Percentiles rank a stretch among this genome's conserved stretches.
Evolutionary conservation across 2,888 invertebrate genomes (phyloP).

Genomic region (Calameuta idolon): DNA sequence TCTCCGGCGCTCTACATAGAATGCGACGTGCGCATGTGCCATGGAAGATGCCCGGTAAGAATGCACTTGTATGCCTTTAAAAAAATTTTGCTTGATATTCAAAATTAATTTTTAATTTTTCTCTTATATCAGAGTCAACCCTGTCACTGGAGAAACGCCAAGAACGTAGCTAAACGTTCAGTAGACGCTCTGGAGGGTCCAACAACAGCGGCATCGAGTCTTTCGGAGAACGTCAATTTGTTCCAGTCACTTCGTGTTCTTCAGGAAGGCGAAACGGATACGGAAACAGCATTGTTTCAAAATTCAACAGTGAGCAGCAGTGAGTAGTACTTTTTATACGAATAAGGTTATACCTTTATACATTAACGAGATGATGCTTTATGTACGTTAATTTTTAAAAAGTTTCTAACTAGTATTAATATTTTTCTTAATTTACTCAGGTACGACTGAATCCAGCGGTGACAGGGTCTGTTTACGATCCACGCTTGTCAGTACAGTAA

Average conservation of each 20-base stretch:
- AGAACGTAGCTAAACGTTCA: conserved; percentile 82
- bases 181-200: conserved; percentile 67
- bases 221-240: conserved; percentile 90
- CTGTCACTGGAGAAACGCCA: conserved; percentile 92
- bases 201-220: conserved; percentile 64
- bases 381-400: no score
- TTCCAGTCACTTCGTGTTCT: conserved; percentile 90
- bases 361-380: no score
- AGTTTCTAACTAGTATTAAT: background rate
- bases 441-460: conserved; percentile 29
- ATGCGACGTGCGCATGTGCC: conserved; percentile 96
- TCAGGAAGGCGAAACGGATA: conserved; percentile 85
- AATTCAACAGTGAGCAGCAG: conserved; percentile 53
- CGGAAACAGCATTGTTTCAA: conserved; percentile 66
- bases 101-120: background rate
- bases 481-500: conserved; percentile 75
- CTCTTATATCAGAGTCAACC: conserved; percentile 81
- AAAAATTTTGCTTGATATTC: background rate
- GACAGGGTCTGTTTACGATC: conserved; percentile 72
- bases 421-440: background rate
- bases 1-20: conserved; percentile 94
- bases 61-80: background rate
- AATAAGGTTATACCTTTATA: background rate
- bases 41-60: conserved; percentile 92
- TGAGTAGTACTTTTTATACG: conserved; percentile 26